A percentile compares a stretch with the other conserved stretches of the same genome.
Evolutionary conservation across 2,113 vertebrate species (phyloP).

Genomic region (Melanotaenia duboulayi): DNA sequence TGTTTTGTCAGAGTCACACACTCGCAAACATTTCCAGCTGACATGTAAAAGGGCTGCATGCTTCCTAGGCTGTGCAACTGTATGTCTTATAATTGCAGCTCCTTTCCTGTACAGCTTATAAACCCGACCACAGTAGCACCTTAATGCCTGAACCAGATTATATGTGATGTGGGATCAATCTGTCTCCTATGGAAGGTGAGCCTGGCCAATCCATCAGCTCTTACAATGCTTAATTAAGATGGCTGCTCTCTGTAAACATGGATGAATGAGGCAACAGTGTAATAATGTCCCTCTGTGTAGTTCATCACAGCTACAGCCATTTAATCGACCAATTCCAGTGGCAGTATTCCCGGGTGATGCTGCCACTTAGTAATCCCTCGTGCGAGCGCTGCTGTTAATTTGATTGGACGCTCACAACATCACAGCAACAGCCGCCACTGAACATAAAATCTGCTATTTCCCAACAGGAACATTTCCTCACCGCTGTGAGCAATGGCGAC

Average conservation of each 20-base stretch:
- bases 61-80: slow-evolving; percentile 2
- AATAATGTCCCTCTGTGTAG: slow-evolving; percentile 44
- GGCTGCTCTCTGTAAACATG: slow-evolving; percentile 56
- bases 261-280: slow-evolving; percentile 47
- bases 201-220: slow-evolving; percentile 61
- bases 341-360: slow-evolving; percentile 47
- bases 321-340: slow-evolving; percentile 61
- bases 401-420: slow-evolving; percentile 55
- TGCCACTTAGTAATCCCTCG: slow-evolving; percentile 55
- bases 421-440: slow-evolving; percentile 36
- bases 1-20: slow-evolving; percentile 65
- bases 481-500: slow-evolving; percentile 27
- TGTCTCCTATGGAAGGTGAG: slow-evolving; percentile 53
- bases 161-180: slow-evolving; percentile 76
- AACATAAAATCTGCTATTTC: slow-evolving; percentile 27
- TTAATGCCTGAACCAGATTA: slow-evolving; percentile 37
- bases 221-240: slow-evolving; percentile 74
- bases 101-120: slow-evolving; percentile 15
- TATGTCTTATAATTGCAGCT: slow-evolving; percentile 4
- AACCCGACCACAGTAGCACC: slow-evolving; percentile 22
- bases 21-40: slow-evolving; percentile 30
- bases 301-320: slow-evolving; percentile 53
- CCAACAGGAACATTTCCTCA: slow-evolving; percentile 41
- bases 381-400: slow-evolving; percentile 60
- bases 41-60: slow-evolving; percentile 13